Percentiles rank a stretch among this genome's conserved stretches.
Evolutionary conservation across 2,113 vertebrate species (phyloP).

Genomic region (Nesoenas mayeri): DNA sequence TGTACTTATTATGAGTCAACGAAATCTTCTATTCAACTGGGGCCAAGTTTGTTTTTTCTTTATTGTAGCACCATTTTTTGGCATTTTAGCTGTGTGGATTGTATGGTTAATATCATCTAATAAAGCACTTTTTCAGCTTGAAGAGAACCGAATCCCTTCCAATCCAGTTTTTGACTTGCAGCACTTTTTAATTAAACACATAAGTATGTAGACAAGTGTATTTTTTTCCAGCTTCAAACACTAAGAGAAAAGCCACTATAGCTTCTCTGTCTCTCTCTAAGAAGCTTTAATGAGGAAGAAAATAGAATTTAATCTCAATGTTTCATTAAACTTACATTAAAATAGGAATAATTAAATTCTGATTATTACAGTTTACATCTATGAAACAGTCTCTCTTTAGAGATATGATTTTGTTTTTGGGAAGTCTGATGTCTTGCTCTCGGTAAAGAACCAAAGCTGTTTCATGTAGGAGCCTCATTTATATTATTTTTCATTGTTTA

Average conservation of each 20-base stretch:
- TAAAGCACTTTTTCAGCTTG: neutral
- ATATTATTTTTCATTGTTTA: neutral
- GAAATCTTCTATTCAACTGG: neutral
- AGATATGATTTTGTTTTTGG: neutral
- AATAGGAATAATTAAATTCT: neutral
- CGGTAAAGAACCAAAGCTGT: neutral
- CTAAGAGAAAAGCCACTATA: neutral
- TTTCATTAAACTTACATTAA: neutral
- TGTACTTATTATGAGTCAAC: neutral
- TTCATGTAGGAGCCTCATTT: neutral
- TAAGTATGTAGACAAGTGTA: neutral
- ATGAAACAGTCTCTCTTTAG: neutral
- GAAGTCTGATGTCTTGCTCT: neutral
- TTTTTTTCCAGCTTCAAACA: neutral
- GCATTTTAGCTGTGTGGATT: neutral
- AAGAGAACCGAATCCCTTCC: neutral
- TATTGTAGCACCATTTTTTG: neutral
- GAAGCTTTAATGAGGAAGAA: neutral
- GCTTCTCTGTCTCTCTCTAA: neutral
- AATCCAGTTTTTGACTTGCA: neutral
- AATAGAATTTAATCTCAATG: neutral
- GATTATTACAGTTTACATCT: neutral
- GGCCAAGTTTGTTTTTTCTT: neutral
- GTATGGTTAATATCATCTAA: neutral
- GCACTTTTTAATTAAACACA: neutral